Conservation (phyloP, 1,140 invertebrate genomes). For the Dreissena polymorpha region DNA sequence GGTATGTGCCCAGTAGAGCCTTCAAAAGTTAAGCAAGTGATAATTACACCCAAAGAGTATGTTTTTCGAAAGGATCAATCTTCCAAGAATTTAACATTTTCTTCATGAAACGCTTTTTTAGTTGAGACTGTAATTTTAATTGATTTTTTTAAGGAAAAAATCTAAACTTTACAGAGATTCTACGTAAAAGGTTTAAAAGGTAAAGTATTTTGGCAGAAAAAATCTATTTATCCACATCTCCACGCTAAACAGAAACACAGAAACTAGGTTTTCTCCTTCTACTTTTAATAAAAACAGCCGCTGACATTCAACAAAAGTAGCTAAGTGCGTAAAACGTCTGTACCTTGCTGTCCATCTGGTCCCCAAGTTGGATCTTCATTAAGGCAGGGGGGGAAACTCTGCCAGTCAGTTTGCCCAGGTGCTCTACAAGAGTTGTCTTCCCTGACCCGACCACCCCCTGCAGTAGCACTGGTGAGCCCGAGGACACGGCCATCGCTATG, state of each 20-base stretch:
- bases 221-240: no score
- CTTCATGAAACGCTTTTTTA: no score
- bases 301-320: no score
- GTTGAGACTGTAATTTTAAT: no score
- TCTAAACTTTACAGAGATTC: no score
- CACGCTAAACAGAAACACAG: no score
- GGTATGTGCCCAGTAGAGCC: constrained; percentile 95
- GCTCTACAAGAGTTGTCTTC: constrained; percentile 95
- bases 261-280: no score
- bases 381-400: constrained; percentile 80
- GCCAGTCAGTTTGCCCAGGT: constrained; percentile 90
- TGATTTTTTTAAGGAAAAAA: no score
- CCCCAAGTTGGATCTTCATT: constrained; percentile 94
- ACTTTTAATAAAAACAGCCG: no score
- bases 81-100: background rate
- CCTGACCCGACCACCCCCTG: constrained; percentile 96
- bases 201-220: no score
- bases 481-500: constrained; percentile 76
- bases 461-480: constrained; percentile 86
- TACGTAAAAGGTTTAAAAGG: no score
- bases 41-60: background rate
- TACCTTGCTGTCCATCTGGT: constrained; percentile 96
- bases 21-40: constrained; percentile 62
- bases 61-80: background rate
- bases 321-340: no score